Conservation (phyloP, 2,113 vertebrate species). For the Propithecus coquereli region DNA sequence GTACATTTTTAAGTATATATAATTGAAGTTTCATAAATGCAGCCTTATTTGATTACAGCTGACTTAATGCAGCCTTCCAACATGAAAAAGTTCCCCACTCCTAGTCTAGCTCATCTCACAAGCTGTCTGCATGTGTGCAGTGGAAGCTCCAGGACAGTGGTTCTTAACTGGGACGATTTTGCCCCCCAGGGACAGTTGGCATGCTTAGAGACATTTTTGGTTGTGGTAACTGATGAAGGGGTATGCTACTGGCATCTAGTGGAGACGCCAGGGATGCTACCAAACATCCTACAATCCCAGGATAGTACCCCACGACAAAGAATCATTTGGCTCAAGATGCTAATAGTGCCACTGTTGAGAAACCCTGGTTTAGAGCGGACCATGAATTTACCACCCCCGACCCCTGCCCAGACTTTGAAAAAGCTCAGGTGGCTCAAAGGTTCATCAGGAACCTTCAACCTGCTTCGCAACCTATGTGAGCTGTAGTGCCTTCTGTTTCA, state of each 20-base stretch:
- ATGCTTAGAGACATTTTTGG: background rate
- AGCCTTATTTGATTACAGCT: too few species aligned
- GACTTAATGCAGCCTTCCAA: too few species aligned
- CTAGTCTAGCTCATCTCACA: background rate
- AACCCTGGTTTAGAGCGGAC: background rate
- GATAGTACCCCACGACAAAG: background rate
- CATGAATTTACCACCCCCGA: background rate
- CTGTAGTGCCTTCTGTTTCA: background rate
- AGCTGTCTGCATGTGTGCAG: background rate
- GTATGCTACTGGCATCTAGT: background rate
- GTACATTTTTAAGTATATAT: too few species aligned
- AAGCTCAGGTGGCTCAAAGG: conserved; percentile 13
- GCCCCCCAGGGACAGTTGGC: background rate
- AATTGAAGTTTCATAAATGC: too few species aligned
- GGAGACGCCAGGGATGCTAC: background rate
- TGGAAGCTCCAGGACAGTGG: background rate
- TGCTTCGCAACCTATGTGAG: background rate
- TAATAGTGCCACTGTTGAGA: background rate
- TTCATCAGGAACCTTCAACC: background rate
- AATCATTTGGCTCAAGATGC: background rate
- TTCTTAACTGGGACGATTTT: background rate
- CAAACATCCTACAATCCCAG: background rate
- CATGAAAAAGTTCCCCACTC: too few species aligned
- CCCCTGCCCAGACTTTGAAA: background rate
- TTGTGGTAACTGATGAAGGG: background rate